phyloP scores from a whole-genome alignment of 1,140 invertebrate genomes.

The Drosophila guanche region DNA sequence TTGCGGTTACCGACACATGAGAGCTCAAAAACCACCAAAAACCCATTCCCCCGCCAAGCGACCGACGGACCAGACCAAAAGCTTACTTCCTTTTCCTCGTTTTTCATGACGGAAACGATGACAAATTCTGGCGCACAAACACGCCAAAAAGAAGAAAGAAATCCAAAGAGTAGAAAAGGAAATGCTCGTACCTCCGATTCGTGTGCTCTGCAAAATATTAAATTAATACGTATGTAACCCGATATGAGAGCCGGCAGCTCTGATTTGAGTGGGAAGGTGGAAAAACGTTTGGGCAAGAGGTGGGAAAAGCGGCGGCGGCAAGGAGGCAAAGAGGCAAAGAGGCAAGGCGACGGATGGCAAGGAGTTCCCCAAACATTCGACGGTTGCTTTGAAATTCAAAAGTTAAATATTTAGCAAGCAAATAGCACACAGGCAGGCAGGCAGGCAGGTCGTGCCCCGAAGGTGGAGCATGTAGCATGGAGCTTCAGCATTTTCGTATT shows the following conservation, averaged over 20 bases:
- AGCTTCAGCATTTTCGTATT: slow-evolving; percentile 22
- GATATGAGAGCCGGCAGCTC: slow-evolving; percentile 39
- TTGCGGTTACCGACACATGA: slow-evolving; percentile 73
- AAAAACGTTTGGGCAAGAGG: too few relatives aligned
- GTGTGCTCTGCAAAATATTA: slow-evolving; percentile 54
- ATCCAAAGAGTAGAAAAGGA: slow-evolving; percentile 1
- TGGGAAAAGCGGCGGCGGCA: too few relatives aligned
- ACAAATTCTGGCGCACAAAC: slow-evolving; percentile 23
- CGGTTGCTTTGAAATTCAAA: slow-evolving; percentile 69
- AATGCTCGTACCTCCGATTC: slow-evolving; percentile 28
- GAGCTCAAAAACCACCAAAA: slow-evolving; percentile 3
- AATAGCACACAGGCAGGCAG: slow-evolving; percentile 40
- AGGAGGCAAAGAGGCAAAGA: not conserved
- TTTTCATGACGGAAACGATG: slow-evolving; percentile 43
- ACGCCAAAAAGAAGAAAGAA: not conserved
- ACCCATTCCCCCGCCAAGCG: slow-evolving; percentile 6
- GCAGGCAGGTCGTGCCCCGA: not conserved
- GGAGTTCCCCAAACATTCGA: slow-evolving; percentile 37
- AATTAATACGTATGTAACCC: slow-evolving; percentile 65
- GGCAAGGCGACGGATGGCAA: too few relatives aligned
- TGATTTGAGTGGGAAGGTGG: slow-evolving; percentile 31
- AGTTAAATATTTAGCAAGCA: slow-evolving; percentile 65
- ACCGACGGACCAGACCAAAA: slow-evolving; percentile 33
- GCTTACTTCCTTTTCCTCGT: slow-evolving; percentile 22
- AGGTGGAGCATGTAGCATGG: too few relatives aligned